A percentile compares a stretch with the other conserved stretches of the same genome.
phyloP scores from a whole-genome alignment of 2,797 vertebrate genomes.

The Trematomus bernacchii region DNA sequence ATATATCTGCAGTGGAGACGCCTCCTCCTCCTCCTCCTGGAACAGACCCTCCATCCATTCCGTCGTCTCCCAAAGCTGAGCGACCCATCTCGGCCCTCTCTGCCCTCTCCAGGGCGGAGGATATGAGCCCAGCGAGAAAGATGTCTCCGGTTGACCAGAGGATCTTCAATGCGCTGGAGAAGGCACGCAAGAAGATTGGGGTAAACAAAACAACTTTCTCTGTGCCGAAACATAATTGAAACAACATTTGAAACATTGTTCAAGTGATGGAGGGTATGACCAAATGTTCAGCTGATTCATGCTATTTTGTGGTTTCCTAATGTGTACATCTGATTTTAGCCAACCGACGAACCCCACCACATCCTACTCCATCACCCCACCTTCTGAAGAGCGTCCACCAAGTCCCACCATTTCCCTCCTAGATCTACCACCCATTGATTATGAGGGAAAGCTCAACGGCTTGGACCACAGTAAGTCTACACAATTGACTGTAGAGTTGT shows the following conservation, averaged over 20 bases:
- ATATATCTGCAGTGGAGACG: constrained; percentile 18
- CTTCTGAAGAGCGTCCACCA: constrained; percentile 51
- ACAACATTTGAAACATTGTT: neutral
- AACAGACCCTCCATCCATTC: neutral
- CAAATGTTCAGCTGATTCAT: neutral
- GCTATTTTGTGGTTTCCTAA: neutral
- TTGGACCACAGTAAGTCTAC: constrained; percentile 74
- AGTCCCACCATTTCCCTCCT: constrained; percentile 27
- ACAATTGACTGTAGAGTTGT: neutral
- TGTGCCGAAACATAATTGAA: neutral
- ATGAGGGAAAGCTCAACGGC: constrained; percentile 59
- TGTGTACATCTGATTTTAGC: constrained; percentile 36
- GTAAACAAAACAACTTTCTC: constrained; percentile 32
- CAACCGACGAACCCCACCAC: constrained; percentile 4
- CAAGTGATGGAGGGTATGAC: neutral
- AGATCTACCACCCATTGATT: constrained; percentile 77
- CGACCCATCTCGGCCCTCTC: constrained; percentile 58
- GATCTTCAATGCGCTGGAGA: constrained; percentile 80
- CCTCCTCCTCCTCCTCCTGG: constrained; percentile 14
- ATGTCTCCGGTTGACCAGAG: constrained; percentile 65
- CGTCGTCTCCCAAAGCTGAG: constrained; percentile 46
- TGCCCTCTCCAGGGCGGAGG: constrained; percentile 75
- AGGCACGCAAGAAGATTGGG: constrained; percentile 74
- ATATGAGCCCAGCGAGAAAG: constrained; percentile 66
- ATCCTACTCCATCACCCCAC: constrained; percentile 34